Base-by-base conservation (phyloP, 2,113 vertebrate species). In the Thinocorus orbignyianus region DNA sequence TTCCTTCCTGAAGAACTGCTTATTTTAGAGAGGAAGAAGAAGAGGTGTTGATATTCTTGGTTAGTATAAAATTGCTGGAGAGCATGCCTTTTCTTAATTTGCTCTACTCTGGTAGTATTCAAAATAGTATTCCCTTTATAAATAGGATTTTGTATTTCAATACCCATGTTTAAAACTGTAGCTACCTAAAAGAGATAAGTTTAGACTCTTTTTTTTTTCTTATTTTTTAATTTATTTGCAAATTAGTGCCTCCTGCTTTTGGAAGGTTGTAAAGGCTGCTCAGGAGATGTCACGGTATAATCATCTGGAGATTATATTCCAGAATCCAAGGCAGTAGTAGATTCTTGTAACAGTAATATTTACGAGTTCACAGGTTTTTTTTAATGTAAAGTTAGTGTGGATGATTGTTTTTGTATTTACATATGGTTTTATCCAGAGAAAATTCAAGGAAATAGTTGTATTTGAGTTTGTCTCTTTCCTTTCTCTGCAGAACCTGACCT, bases 401-500 rank as follows among this genome's bases (percentile, higher is more conserved):
- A 9, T 4, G 13, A 39, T 62, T 79, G 10, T 52, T 19, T 74
- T 13, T 60, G 12, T 65, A 37, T 11, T 37, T 70, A 13, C 25
- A 6, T 51, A 25, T 83, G 17, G 5, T 80, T 92, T 80, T 82
- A 65, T 57, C 49, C 12, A 22, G 49, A 70, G 15, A 42, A 26
- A 82, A 33, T 24, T 65, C 48, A 46, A 25, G 15, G 22, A 81
- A 31, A 18, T 52, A 37, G 28, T 65, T 94, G 37, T 20, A 44
- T 60, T 11, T 89, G 64, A 66, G 9, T 85, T 74, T 86, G 17
- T 87, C 12, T 85, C 20, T 87, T 44, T 81, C 11, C 24, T 78
- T 70, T 81, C 49, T 86, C 60, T 93, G 60, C 93, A 99, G 99
- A 99, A 86, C 99, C 99, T 1, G 99, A 99, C 94, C 97, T 99